Evolutionary conservation across 2,797 vertebrate species (phyloP).

Genomic region (Pangasius djambal): DNA sequence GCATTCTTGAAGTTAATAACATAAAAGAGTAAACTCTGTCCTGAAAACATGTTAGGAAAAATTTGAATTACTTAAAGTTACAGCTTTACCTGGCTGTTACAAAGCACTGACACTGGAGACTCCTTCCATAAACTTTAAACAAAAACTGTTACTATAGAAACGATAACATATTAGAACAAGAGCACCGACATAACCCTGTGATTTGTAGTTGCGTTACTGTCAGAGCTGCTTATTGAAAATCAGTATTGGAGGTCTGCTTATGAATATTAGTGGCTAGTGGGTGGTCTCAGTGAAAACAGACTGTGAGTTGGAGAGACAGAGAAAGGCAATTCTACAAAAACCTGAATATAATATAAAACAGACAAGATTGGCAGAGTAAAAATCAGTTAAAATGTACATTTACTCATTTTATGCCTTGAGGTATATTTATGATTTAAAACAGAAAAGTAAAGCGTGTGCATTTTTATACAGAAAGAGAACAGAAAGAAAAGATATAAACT

Average conservation of each 20-base stretch:
- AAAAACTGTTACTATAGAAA: background rate
- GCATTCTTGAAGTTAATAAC: background rate
- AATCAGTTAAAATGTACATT: background rate
- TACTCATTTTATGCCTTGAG: background rate
- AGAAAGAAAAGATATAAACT: background rate
- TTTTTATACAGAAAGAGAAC: background rate
- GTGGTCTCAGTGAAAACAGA: background rate
- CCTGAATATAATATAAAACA: background rate
- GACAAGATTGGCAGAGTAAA: background rate
- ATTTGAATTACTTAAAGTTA: background rate
- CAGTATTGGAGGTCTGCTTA: background rate
- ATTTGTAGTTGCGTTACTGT: background rate
- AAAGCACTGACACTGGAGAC: background rate
- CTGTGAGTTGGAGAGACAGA: background rate
- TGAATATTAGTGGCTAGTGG: background rate
- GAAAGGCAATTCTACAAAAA: background rate
- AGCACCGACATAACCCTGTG: background rate
- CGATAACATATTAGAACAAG: background rate
- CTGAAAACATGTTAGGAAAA: background rate
- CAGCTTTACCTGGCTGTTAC: too few relatives aligned
- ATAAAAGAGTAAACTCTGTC: background rate
- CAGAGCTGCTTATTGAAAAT: background rate
- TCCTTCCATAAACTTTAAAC: background rate
- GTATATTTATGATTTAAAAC: background rate
- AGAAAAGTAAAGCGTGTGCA: background rate